Conservation (phyloP, 2,888 invertebrate genomes). For the Malthinus flaveolus region DNA sequence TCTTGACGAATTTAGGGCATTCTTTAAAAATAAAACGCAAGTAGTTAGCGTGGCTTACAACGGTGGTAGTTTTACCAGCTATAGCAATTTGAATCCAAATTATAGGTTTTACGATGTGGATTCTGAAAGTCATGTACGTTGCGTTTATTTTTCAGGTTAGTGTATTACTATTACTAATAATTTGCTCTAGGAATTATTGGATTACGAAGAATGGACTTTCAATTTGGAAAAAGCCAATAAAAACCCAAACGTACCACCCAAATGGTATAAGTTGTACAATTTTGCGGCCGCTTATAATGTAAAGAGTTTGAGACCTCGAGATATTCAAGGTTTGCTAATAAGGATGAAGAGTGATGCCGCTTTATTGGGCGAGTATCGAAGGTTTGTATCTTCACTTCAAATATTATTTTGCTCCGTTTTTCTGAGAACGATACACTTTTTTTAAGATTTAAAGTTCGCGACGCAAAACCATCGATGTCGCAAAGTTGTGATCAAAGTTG, state of each 20-base stretch:
- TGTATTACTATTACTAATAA: not conserved
- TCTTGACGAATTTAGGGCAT: constrained; percentile 73
- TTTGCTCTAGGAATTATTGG: constrained; percentile 43
- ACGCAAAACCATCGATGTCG: not conserved
- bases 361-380: constrained; percentile 47
- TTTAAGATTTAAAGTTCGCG: not conserved
- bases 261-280: constrained; percentile 74
- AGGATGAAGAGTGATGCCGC: constrained; percentile 48
- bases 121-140: constrained; percentile 40
- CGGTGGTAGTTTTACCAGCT: constrained; percentile 51
- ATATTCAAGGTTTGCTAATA: constrained; percentile 50
- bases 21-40: constrained; percentile 61
- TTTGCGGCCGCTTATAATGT: constrained; percentile 65
- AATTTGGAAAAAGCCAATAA: constrained; percentile 74
- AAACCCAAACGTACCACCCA: constrained; percentile 59
- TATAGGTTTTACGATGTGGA: constrained; percentile 45
- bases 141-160: not conserved
- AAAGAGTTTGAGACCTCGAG: constrained; percentile 47
- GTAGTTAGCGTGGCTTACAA: constrained; percentile 77
- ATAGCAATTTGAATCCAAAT: constrained; percentile 64
- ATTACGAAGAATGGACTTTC: constrained; percentile 71
- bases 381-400: constrained; percentile 29
- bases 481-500: not conserved
- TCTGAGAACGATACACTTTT: not conserved
- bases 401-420: too few species aligned